A percentile compares a stretch with the other conserved stretches of the same genome.
Conservation (phyloP, 23 tunicate species). For the Ascidia mentula region DNA sequence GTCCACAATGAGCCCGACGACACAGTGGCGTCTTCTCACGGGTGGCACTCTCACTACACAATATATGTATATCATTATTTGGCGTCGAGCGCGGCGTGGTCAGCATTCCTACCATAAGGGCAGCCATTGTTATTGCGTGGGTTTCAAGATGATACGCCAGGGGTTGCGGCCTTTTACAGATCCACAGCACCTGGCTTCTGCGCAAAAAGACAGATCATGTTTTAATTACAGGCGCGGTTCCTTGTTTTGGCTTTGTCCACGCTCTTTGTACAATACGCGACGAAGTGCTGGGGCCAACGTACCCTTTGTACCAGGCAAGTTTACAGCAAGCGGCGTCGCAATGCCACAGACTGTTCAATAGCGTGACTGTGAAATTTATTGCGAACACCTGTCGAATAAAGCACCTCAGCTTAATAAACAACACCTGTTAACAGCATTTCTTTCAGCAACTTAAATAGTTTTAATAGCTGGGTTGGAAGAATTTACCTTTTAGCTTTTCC, state of each 20-base stretch:
- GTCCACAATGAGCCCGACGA: neutral
- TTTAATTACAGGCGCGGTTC: neutral
- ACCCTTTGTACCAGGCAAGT: neutral
- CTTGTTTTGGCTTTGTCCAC: constrained; percentile 1
- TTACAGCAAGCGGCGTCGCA: neutral
- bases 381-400: too few species aligned
- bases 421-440: too few species aligned
- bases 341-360: neutral
- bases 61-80: neutral
- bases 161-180: neutral
- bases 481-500: too few species aligned
- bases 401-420: too few species aligned
- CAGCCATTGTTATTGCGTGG: neutral
- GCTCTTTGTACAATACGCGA: neutral
- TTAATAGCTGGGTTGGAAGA: too few species aligned
- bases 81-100: neutral
- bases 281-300: neutral
- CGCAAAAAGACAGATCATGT: neutral
- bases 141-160: neutral
- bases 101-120: neutral
- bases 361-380: neutral
- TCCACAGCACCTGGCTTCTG: neutral
- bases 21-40: constrained; percentile 2
- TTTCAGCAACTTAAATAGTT: too few species aligned
- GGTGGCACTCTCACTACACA: constrained; percentile 9